phyloP scores from a whole-genome alignment of 2,888 invertebrate genomes.

The Hirtodrosophila histrioides region DNA sequence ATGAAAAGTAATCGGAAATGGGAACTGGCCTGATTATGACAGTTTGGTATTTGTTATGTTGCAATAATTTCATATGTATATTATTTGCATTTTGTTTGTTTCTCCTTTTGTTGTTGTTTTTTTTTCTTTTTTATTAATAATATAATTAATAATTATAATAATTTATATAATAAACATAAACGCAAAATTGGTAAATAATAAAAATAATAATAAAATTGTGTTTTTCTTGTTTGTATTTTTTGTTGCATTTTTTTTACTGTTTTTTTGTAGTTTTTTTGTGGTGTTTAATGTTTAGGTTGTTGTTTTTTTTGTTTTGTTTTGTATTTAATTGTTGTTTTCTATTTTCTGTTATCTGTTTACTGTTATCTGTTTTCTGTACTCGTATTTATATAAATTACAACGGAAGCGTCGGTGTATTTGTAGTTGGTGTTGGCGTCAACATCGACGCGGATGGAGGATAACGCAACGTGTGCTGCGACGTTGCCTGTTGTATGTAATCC shows the following conservation, averaged over 20 bases:
- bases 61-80: conserved; percentile 47
- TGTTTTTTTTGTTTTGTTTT: conserved; percentile 17
- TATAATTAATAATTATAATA: conserved; percentile 83
- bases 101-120: conserved; percentile 29
- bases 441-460: conserved; percentile 85
- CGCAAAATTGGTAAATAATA: conserved; percentile 82
- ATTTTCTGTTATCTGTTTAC: conserved; percentile 26
- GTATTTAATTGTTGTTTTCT: conserved; percentile 20
- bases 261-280: conserved; percentile 8
- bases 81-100: conserved; percentile 48
- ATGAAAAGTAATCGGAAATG: too few relatives aligned
- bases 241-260: conserved; percentile 50
- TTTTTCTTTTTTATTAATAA: conserved; percentile 72
- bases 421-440: conserved; percentile 85
- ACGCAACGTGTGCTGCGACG: conserved; percentile 85
- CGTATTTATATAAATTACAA: conserved; percentile 82
- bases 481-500: conserved; percentile 85
- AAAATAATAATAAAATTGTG: conserved; percentile 80
- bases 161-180: conserved; percentile 83
- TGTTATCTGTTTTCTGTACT: conserved; percentile 22
- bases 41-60: conserved; percentile 36
- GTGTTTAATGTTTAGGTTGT: conserved; percentile 4
- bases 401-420: conserved; percentile 85
- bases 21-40: conserved; percentile 22
- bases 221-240: conserved; percentile 50